Percentiles rank a stretch among this genome's conserved stretches.
phyloP scores from a whole-genome alignment of 2,113 vertebrate genomes.

The Thunnus maccoyii region DNA sequence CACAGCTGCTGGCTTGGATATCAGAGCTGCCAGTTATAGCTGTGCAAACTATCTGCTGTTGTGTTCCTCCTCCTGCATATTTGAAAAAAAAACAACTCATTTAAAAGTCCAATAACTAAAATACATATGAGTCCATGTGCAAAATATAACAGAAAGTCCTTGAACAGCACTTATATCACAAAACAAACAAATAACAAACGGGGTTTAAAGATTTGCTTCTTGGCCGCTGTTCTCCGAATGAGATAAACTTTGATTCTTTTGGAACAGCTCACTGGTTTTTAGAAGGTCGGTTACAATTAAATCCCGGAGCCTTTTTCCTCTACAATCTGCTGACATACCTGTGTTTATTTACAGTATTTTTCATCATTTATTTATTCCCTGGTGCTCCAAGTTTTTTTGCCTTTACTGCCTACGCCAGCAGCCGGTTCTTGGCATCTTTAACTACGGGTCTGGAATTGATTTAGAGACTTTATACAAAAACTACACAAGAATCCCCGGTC shows the following conservation, averaged over 20 bases:
- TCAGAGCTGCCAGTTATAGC: too few species aligned
- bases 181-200: background rate
- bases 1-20: background rate
- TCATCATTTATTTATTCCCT: background rate
- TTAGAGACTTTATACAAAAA: too few species aligned
- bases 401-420: background rate
- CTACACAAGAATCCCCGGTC: too few species aligned
- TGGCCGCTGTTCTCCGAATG: background rate
- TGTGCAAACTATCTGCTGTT: background rate
- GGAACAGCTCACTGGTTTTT: background rate
- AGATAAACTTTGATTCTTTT: background rate
- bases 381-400: background rate
- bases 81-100: too few species aligned
- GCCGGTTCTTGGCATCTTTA: background rate
- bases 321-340: background rate
- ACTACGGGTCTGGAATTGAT: conserved; percentile 19
- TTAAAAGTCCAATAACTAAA: background rate
- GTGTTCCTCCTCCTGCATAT: too few species aligned
- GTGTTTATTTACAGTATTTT: conserved; percentile 3
- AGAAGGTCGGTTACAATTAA: background rate
- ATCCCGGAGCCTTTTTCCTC: background rate
- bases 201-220: background rate
- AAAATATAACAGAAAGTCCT: background rate
- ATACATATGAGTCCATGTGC: too few species aligned
- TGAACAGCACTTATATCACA: background rate